phyloP scores from a whole-genome alignment of 1,140 invertebrate species.

The Bombyx mori region DNA sequence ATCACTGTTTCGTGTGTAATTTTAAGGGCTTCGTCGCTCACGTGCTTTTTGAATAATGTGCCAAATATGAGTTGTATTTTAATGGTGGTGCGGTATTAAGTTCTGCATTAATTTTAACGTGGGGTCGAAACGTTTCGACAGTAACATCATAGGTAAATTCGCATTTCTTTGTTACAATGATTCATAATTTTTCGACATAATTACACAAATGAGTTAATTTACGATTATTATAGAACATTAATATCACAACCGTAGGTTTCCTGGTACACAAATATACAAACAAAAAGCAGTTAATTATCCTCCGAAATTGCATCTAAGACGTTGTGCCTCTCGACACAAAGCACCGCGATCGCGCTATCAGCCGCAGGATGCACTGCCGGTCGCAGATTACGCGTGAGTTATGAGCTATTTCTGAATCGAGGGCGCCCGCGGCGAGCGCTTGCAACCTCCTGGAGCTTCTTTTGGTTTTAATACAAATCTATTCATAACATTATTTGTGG shows the following conservation, averaged over 20 bases:
- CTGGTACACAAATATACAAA: not conserved
- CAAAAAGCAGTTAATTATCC: constrained; percentile 17
- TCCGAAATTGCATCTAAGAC: constrained; percentile 19
- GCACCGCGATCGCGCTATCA: constrained; percentile 29
- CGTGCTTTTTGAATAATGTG: constrained; percentile 45
- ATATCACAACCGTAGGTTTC: not conserved
- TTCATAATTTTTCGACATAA: too few species aligned
- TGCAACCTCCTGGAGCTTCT: constrained; percentile 8
- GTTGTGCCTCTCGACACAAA: constrained; percentile 17
- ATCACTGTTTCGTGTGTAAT: constrained; percentile 66
- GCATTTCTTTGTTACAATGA: too few species aligned
- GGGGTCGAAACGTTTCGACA: too few species aligned
- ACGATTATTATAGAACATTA: not conserved
- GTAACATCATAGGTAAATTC: too few species aligned
- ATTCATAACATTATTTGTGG: too few species aligned
- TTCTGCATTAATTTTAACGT: too few species aligned
- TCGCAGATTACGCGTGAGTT: constrained; percentile 41
- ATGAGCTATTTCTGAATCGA: constrained; percentile 34
- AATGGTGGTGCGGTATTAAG: constrained; percentile 14
- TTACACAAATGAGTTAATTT: too few species aligned
- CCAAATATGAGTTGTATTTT: constrained; percentile 22
- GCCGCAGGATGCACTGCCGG: constrained; percentile 30
- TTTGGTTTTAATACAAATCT: constrained; percentile 4
- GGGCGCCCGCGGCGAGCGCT: constrained; percentile 17
- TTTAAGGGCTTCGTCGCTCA: constrained; percentile 52